Evolutionary conservation across 2,113 vertebrate species (phyloP), one percentile per base, ranked within the genome.

Genomic region (Meleagris gallopavo): DNA sequence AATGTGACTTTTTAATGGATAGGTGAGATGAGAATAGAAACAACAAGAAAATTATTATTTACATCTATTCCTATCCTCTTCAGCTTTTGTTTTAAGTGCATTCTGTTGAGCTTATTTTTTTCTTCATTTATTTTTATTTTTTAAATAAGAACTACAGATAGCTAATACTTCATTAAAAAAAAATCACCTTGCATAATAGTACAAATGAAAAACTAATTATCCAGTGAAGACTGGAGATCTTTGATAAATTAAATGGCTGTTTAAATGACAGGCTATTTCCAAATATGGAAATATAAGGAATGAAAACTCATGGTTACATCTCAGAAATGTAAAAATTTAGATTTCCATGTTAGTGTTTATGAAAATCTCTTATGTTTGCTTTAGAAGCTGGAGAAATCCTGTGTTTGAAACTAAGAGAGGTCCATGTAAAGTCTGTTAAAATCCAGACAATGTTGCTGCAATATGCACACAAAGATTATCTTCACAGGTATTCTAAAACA

Each of bases 41-140:
- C 21, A 58, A 15, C 29, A 55, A 55, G 34, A 6, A 70, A 43
- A 2, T 34, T 34, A 45, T 11, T 80, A 77, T 67, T 65, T 24
- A 61, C 58, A 88, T 86, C 18, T 19, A 2, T 81, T 90, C 6
- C 5, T 1, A 7, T 52, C 91, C 46, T 34, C 13, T 65, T 74
- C 46, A 8, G 3, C 7, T 5, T 74, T 57, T 30, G 2, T 45
- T 45, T 34, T 54, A 3, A 55, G 0, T 9, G 3, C 3, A 78
- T 86, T 81, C 13, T 60, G 3, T 62, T 83, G 10, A 32, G 55
- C 32, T n/a, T 57, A 7, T 57, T 57, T 57, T 55, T n/a, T 57
- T 32, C 17, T 57, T 20, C 76, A 12, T 75, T 30, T 16, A 9
- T 1, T 2, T 4, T 10, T 13, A 29, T 60, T 61, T 55, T 46